A percentile compares a stretch with the other conserved stretches of the same genome.
These are phyloP conservation scores for Idaea dimidiata DNA, from an alignment of 2,888 invertebrate species.

Conservation along the genomic window DNA sequence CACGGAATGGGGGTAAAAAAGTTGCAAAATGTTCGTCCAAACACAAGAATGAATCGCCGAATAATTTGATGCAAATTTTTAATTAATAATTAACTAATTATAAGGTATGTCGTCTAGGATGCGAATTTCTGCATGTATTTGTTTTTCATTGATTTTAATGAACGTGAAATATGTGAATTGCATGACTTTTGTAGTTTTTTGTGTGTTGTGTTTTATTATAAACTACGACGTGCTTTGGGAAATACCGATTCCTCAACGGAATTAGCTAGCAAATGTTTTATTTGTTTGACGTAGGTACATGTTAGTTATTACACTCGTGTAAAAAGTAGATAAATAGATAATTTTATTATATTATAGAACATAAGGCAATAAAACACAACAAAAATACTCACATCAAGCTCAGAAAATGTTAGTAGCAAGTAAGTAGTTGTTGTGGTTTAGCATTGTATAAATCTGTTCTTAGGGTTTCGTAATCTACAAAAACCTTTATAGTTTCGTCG, in stretches of 20 bases:
- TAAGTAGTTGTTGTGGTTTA: no score
- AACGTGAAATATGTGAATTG: not conserved
- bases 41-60: no score
- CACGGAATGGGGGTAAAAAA: not conserved
- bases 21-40: not conserved
- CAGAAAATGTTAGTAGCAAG: no score
- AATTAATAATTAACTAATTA: not conserved
- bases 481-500: no score
- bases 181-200: not conserved
- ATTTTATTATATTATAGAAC: no score
- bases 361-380: no score
- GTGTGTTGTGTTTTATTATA: not conserved
- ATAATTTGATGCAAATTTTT: not conserved
- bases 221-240: not conserved
- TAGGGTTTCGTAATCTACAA: no score
- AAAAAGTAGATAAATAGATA: no score
- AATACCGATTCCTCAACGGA: not conserved
- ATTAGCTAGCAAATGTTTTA: not conserved
- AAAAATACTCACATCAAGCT: no score
- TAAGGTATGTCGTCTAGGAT: not conserved
- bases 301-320: no score
- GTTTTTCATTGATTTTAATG: not conserved
- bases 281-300: not conserved
- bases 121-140: not conserved
- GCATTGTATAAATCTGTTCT: no score